These are phyloP conservation scores for Gisinianus flammeolus DNA, from an alignment of 2,888 invertebrate species.

Conservation along the genomic window DNA sequence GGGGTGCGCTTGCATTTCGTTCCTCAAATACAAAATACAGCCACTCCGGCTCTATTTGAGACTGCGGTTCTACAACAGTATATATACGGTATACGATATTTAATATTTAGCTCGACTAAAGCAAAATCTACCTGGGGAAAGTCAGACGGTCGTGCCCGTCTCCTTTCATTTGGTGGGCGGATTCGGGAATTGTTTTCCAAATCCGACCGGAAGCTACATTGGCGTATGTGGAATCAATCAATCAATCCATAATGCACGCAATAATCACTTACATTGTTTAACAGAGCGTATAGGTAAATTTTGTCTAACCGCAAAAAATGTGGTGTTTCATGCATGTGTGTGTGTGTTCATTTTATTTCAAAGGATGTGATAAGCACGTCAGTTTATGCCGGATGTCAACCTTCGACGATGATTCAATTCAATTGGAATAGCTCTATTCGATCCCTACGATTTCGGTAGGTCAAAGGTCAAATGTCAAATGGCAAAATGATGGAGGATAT, in stretches of 20 bases:
- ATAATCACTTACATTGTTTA: neutral
- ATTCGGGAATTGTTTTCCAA: slow-evolving; percentile 46
- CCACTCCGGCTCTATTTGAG: no score
- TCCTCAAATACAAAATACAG: no score
- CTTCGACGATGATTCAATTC: slow-evolving; percentile 43
- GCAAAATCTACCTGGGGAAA: slow-evolving; percentile 42
- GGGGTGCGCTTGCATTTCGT: no score
- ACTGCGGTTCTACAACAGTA: no score
- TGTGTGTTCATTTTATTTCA: neutral
- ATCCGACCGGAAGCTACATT: slow-evolving; percentile 17
- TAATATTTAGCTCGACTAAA: slow-evolving; percentile 21
- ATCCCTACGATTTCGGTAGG: slow-evolving; percentile 46
- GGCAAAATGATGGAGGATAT: neutral
- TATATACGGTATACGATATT: no score
- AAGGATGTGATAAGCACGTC: slow-evolving; percentile 18
- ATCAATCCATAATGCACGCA: neutral
- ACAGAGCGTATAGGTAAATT: neutral
- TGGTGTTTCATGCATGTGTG: neutral
- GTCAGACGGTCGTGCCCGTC: slow-evolving; percentile 37
- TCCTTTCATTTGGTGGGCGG: slow-evolving; percentile 48
- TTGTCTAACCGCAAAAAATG: neutral
- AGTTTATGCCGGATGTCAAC: slow-evolving; percentile 42
- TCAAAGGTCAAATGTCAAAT: neutral
- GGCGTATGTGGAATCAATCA: slow-evolving; percentile 36
- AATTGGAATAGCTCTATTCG: slow-evolving; percentile 50